Conservation (phyloP, 2,888 invertebrate species). For the Scaptomyza caliginosa region DNA sequence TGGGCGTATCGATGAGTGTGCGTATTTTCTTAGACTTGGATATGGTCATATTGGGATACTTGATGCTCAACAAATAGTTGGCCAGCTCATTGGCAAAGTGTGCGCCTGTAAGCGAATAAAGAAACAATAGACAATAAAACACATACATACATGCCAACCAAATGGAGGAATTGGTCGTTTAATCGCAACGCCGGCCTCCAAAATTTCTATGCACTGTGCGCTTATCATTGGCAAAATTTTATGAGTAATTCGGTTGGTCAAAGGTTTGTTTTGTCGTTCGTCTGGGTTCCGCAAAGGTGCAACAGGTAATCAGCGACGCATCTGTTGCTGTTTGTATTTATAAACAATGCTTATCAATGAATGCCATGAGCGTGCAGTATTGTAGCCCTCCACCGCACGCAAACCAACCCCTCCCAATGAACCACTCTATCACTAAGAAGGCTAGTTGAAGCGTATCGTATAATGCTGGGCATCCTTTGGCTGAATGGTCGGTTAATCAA, state of each 20-base stretch:
- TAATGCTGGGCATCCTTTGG: slow-evolving; percentile 48
- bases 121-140: not conserved
- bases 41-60: slow-evolving; percentile 87
- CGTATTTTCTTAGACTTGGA: slow-evolving; percentile 87
- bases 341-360: slow-evolving; percentile 57
- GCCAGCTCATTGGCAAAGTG: slow-evolving; percentile 86
- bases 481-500: slow-evolving; percentile 63
- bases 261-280: slow-evolving; percentile 70
- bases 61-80: slow-evolving; percentile 86
- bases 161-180: slow-evolving; percentile 18
- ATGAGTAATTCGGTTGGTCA: slow-evolving; percentile 80
- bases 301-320: slow-evolving; percentile 56
- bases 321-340: slow-evolving; percentile 40
- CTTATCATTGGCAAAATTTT: slow-evolving; percentile 59
- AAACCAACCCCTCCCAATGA: not conserved
- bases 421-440: slow-evolving; percentile 4
- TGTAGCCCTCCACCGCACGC: not conserved
- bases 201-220: slow-evolving; percentile 6
- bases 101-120: slow-evolving; percentile 85
- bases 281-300: slow-evolving; percentile 63
- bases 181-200: slow-evolving; percentile 16
- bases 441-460: slow-evolving; percentile 23
- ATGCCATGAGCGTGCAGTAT: slow-evolving; percentile 12
- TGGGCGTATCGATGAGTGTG: slow-evolving; percentile 88
- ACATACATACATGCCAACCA: slow-evolving; percentile 9